These are phyloP conservation scores for Micrasema longulum DNA, from an alignment of 1,140 invertebrate genomes.

Conservation along the genomic window DNA sequence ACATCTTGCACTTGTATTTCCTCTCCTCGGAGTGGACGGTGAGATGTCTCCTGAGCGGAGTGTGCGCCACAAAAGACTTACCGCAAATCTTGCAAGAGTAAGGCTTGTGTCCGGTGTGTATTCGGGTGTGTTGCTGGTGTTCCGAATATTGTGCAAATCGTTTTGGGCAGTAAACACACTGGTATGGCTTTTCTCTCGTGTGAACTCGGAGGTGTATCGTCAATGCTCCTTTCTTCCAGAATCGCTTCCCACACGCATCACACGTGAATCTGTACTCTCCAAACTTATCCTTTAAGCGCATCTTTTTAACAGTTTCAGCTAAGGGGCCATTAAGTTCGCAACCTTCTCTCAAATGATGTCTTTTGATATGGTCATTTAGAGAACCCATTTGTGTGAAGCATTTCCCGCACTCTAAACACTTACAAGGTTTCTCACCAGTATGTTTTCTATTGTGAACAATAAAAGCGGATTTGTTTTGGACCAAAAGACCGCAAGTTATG, in stretches of 20 bases:
- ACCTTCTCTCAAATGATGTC: conserved; percentile 5
- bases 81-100: conserved; percentile 76
- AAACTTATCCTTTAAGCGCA: conserved; percentile 21
- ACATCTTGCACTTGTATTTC: conserved; percentile 58
- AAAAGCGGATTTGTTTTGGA: conserved; percentile 33
- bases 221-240: conserved; percentile 29
- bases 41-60: conserved; percentile 43
- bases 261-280: conserved; percentile 38
- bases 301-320: conserved; percentile 30
- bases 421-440: conserved; percentile 50
- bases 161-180: conserved; percentile 35
- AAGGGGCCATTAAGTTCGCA: background rate
- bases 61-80: conserved; percentile 67
- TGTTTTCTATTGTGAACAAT: conserved; percentile 44
- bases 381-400: conserved; percentile 45
- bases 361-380: conserved; percentile 31
- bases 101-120: conserved; percentile 87
- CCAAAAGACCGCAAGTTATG: conserved; percentile 27
- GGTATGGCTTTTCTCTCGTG: conserved; percentile 45
- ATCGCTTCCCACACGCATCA: conserved; percentile 47
- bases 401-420: conserved; percentile 49
- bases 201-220: conserved; percentile 43
- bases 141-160: conserved; percentile 54
- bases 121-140: conserved; percentile 52
- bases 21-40: conserved; percentile 62